Percentiles rank a stretch among this genome's conserved stretches.
Evolutionary conservation across 2,113 vertebrate genomes (phyloP).

Genomic region (Brachyhypopomus occidentalis): DNA sequence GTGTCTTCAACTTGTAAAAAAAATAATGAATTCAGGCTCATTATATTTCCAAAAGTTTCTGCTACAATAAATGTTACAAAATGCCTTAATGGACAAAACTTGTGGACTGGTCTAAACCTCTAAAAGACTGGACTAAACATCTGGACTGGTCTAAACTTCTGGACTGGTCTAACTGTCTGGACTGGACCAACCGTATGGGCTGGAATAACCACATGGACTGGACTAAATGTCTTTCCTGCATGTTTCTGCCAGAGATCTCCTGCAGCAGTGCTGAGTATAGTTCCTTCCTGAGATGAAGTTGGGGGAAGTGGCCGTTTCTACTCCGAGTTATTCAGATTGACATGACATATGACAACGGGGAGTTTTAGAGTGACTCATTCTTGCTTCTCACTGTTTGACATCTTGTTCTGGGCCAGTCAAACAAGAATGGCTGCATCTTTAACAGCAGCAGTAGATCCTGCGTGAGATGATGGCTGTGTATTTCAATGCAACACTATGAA

Average conservation of each 20-base stretch:
- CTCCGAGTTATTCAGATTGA: background rate
- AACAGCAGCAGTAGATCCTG: constrained; percentile 8
- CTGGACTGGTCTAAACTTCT: too few species aligned
- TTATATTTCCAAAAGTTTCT: too few species aligned
- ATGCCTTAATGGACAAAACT: too few species aligned
- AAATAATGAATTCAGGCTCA: too few species aligned
- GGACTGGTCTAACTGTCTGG: too few species aligned
- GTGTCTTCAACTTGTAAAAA: too few species aligned
- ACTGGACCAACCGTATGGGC: too few species aligned
- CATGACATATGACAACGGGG: constrained; percentile 10
- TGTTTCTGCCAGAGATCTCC: background rate
- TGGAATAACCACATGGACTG: background rate
- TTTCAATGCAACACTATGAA: background rate
- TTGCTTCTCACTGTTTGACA: constrained; percentile 33
- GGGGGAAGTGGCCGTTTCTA: background rate
- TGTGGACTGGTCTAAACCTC: too few species aligned
- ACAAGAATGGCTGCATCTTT: constrained; percentile 19
- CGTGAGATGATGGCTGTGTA: background rate
- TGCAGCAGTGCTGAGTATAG: too few species aligned
- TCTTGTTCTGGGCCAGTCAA: constrained; percentile 19
- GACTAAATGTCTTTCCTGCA: background rate
- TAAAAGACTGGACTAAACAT: too few species aligned
- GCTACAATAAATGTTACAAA: too few species aligned
- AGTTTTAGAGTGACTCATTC: constrained; percentile 12
- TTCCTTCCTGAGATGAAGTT: background rate